Percentiles rank a stretch among this genome's conserved stretches.
Evolutionary conservation across 2,888 invertebrate genomes (phyloP).

Genomic region (Micoletzkya japonica): DNA sequence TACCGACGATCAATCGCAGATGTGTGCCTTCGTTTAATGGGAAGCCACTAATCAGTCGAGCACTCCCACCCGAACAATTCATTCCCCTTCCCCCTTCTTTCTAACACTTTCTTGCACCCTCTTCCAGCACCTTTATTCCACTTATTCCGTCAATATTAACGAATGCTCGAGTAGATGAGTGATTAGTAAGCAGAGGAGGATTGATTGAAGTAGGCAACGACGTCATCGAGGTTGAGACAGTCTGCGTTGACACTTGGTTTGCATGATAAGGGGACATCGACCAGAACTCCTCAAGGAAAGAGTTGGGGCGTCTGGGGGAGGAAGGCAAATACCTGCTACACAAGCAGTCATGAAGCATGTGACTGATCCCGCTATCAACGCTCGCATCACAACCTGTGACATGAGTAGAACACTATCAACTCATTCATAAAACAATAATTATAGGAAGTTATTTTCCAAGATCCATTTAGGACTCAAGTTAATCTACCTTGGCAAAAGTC

Average conservation of each 20-base stretch:
- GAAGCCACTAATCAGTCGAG: slow-evolving; percentile 2
- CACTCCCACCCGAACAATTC: not conserved
- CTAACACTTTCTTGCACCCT: no score
- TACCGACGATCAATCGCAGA: no score
- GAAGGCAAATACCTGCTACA: slow-evolving; percentile 15
- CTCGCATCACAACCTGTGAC: slow-evolving; percentile 24
- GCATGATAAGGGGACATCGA: slow-evolving; percentile 17
- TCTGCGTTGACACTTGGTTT: slow-evolving; percentile 4
- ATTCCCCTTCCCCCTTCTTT: not conserved
- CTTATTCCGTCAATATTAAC: not conserved
- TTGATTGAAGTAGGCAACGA: slow-evolving; percentile 11
- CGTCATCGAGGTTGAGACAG: slow-evolving; percentile 21
- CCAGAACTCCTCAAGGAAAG: slow-evolving; percentile 10
- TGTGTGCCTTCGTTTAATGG: slow-evolving; percentile 12
- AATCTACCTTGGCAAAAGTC: slow-evolving; percentile 39
- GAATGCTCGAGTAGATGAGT: not conserved
- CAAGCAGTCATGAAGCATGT: slow-evolving; percentile 30
- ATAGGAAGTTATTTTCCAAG: no score
- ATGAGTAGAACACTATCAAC: not conserved
- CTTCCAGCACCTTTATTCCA: not conserved
- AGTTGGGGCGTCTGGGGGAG: not conserved
- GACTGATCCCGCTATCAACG: slow-evolving; percentile 25
- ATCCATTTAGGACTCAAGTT: not conserved
- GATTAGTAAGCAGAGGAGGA: not conserved
- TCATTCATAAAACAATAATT: no score